Percentiles rank a stretch among this genome's conserved stretches.
Evolutionary conservation across 2,113 vertebrate species (phyloP).

Genomic region (Arenaria interpres): DNA sequence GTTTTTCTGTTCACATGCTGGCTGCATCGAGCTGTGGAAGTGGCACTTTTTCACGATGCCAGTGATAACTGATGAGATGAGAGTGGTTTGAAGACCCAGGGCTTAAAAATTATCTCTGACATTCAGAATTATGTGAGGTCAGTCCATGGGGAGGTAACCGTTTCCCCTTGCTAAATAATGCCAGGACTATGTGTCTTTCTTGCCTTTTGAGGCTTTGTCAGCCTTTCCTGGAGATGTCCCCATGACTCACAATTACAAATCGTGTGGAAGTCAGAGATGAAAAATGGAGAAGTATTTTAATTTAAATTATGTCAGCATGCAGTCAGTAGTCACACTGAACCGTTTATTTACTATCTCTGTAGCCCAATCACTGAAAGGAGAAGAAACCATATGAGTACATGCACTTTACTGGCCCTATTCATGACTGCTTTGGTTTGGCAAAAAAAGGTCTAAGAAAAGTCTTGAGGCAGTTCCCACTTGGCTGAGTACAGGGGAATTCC

Average conservation of each 20-base stretch:
- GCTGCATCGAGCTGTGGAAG: neutral
- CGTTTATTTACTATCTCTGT: neutral
- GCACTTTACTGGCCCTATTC: neutral
- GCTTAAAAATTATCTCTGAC: neutral
- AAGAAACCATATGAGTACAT: neutral
- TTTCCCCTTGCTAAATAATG: neutral
- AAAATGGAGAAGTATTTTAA: conserved; percentile 2
- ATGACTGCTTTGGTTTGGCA: neutral
- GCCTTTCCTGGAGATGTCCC: neutral
- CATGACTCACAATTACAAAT: neutral
- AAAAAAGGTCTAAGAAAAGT: neutral
- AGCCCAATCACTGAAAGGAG: neutral
- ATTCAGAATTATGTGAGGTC: neutral
- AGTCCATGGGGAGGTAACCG: neutral
- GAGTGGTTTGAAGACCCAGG: neutral
- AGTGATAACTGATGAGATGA: neutral
- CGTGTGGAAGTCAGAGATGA: neutral
- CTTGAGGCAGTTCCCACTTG: neutral
- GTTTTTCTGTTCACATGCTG: neutral
- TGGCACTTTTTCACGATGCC: neutral
- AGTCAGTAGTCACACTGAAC: neutral
- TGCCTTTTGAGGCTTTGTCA: neutral
- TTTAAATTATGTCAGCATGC: neutral
- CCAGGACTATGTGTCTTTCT: neutral
- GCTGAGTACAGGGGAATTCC: neutral